Base-by-base conservation (phyloP, 2,888 invertebrate genomes). In the Tromatobia lineatoria region DNA sequence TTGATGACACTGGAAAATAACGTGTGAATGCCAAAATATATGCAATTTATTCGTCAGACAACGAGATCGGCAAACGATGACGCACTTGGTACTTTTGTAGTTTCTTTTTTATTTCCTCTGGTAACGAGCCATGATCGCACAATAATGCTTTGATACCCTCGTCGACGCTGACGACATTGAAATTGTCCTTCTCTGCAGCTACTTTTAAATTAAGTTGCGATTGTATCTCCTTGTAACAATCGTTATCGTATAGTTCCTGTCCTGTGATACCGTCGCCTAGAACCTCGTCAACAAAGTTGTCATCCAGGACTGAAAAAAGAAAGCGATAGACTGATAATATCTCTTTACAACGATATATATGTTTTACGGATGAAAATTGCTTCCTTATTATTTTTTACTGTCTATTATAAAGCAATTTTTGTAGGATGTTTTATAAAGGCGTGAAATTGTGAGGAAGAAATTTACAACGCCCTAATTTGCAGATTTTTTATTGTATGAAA, bases 101-200 rank as follows among this genome's bases (percentile, higher is more conserved):
- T 85, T 94, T 94, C 89, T 94, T 95, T 88, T 94, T 94, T 45
- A 94, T 94, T 0, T 95, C 95, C 11, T 95, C 95, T 87, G 95
- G 94, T 91, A 96, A 94, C 89, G 94, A 94, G 67, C 94, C 93
- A 89, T 95, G 95, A 90, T 96, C 96, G 15, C 93, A 93, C 50
- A 96, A 92, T 75, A 97, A 94, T 0, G 96, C 96, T 93, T 96
- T 92, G 10, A 94, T 94, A 3, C 93, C 91, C 83, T 94, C 92
- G 8, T 91, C 91, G 13, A 92, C 88, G 70, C 85, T 90, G 84
- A 92, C 75, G 23, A 88, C 87, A 71, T 89, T 86, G 3, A 90
- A 88, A 20, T 87, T 70, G 38, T 91, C 87, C 82, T 89, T 89
- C 88, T 92, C 80, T 80, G 91, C 88, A 0, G 89, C 88, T 13